Conservation (phyloP, 2,888 invertebrate species). For the Lamellibrachia columna region DNA sequence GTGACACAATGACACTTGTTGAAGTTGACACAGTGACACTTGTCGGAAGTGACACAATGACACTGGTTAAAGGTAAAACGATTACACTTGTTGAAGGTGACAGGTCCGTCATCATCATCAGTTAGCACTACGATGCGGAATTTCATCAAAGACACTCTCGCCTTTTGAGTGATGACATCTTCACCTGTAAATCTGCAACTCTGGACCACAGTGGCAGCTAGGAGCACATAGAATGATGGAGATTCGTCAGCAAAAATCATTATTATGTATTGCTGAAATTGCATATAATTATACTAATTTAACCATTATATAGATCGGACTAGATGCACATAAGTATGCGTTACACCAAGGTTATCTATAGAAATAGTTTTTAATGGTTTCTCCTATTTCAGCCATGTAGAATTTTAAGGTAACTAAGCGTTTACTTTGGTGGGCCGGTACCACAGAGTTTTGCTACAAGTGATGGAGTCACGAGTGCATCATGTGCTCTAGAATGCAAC, state of each 20-base stretch:
- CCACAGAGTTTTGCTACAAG: neutral
- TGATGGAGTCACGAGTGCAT: no score
- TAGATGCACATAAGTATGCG: no score
- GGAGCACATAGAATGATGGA: no score
- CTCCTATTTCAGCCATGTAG: neutral
- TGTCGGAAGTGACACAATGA: neutral
- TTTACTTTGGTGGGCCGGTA: neutral
- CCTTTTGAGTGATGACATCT: conserved; percentile 43
- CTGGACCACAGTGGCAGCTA: no score
- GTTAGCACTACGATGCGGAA: conserved; percentile 90
- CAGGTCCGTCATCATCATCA: conserved; percentile 80
- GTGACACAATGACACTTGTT: no score
- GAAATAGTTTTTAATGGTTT: neutral
- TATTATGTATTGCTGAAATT: no score
- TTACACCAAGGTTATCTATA: neutral
- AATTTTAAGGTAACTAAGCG: neutral
- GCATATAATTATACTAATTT: no score
- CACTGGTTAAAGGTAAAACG: neutral
- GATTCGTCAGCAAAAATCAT: no score
- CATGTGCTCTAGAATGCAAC: neutral
- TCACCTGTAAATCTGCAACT: neutral
- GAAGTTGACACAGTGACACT: no score
- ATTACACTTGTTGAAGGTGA: conserved; percentile 62
- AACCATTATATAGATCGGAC: no score
- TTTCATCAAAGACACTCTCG: conserved; percentile 84